These are phyloP conservation scores for Trialeurodes vaporariorum DNA, from an alignment of 1,140 invertebrate genomes.

Conservation along the genomic window DNA sequence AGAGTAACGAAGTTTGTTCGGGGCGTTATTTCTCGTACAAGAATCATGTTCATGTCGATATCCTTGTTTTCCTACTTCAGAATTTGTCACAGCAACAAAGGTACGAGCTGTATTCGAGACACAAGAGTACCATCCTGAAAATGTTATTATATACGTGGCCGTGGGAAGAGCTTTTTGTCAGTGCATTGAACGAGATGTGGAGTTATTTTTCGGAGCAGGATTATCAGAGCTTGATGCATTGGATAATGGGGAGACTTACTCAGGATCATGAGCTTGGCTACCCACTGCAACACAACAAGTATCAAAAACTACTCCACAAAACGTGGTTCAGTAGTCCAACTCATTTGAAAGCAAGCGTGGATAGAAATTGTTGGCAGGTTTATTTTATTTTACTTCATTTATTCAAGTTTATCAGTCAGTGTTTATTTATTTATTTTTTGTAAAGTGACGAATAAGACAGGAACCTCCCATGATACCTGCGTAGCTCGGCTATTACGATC, in stretches of 20 bases:
- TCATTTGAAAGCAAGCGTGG: not conserved
- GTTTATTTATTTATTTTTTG: no score
- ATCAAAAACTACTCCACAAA: not conserved
- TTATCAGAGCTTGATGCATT: not conserved
- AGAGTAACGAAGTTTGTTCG: not conserved
- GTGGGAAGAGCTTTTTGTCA: not conserved
- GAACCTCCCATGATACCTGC: no score
- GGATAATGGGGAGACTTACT: not conserved
- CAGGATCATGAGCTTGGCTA: not conserved
- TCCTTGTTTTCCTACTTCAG: not conserved
- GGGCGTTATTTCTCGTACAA: not conserved
- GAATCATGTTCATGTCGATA: not conserved
- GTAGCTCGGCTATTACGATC: no score
- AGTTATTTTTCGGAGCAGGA: not conserved
- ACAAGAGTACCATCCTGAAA: not conserved
- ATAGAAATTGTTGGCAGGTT: not conserved
- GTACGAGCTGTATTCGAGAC: not conserved
- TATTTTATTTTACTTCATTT: no score
- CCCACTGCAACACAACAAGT: not conserved
- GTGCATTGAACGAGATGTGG: not conserved
- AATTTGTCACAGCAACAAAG: not conserved
- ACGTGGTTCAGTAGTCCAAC: not conserved
- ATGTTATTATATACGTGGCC: not conserved
- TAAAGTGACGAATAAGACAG: no score
- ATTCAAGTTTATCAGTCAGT: no score